Conservation (phyloP, 2,113 vertebrate species). For the Tyto alba region DNA sequence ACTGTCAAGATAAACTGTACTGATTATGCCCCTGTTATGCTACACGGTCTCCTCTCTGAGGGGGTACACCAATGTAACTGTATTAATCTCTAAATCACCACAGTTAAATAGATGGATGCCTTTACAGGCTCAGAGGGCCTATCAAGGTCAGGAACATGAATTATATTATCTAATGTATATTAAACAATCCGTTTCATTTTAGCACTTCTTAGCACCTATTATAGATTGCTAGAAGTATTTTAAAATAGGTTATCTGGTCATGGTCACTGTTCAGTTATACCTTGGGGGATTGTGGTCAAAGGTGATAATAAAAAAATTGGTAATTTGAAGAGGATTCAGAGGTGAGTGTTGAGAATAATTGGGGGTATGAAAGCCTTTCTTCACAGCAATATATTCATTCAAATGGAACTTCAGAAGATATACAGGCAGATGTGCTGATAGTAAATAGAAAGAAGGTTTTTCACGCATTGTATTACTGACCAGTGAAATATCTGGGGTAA, state of each 20-base stretch:
- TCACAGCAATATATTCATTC: not conserved
- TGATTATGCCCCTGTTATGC: not conserved
- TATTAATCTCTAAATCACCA: not conserved
- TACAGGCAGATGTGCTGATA: not conserved
- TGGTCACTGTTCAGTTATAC: not conserved
- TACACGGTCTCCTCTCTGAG: not conserved
- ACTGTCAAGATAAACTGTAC: not conserved
- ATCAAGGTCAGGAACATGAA: not conserved
- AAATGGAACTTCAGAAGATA: not conserved
- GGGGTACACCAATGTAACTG: not conserved
- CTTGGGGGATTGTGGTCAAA: not conserved
- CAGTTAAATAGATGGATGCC: not conserved
- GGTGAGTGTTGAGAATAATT: not conserved
- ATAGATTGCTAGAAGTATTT: not conserved
- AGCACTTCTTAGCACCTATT: not conserved
- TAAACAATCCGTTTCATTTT: not conserved
- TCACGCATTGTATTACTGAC: not conserved
- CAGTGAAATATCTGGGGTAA: not conserved
- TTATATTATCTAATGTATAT: not conserved
- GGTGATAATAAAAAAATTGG: not conserved
- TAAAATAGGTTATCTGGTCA: not conserved
- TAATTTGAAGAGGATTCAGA: not conserved
- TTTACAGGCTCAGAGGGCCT: not conserved
- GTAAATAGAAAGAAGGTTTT: not conserved
- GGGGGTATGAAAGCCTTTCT: not conserved